Evolutionary conservation across 2,797 vertebrate species (phyloP).

Genomic region (Poecilia gillii): DNA sequence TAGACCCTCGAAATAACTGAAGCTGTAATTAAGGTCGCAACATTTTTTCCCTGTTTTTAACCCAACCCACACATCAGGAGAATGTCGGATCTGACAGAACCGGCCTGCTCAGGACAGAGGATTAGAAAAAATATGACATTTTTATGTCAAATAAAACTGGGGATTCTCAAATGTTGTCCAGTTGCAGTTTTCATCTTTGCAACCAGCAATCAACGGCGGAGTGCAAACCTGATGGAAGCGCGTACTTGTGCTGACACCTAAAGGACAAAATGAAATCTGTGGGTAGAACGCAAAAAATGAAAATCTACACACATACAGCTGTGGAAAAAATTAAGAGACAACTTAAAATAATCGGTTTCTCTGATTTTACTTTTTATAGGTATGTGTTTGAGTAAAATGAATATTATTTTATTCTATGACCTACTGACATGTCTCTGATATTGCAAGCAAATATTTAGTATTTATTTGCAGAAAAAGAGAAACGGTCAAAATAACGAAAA

Average conservation of each 20-base stretch:
- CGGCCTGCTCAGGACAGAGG: slow-evolving; percentile 9
- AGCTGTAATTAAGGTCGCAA: slow-evolving; percentile 73
- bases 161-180: slow-evolving; percentile 23
- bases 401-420: too few species aligned
- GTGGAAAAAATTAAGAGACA: not conserved
- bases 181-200: not conserved
- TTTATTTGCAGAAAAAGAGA: too few species aligned
- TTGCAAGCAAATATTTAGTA: too few species aligned
- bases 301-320: not conserved
- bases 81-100: slow-evolving; percentile 51
- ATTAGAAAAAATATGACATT: not conserved
- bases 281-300: not conserved
- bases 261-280: slow-evolving; percentile 74
- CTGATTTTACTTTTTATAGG: too few species aligned
- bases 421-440: too few species aligned
- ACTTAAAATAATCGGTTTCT: too few species aligned
- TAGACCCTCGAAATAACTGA: slow-evolving; percentile 74
- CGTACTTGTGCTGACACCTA: slow-evolving; percentile 82
- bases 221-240: slow-evolving; percentile 13
- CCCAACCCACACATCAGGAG: slow-evolving; percentile 65
- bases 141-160: slow-evolving; percentile 8
- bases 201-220: not conserved
- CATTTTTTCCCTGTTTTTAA: slow-evolving; percentile 65
- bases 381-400: too few species aligned
- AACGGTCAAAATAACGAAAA: too few species aligned